These are phyloP conservation scores for Nemurella pictetii DNA, from an alignment of 2,888 invertebrate species.

Conservation along the genomic window DNA sequence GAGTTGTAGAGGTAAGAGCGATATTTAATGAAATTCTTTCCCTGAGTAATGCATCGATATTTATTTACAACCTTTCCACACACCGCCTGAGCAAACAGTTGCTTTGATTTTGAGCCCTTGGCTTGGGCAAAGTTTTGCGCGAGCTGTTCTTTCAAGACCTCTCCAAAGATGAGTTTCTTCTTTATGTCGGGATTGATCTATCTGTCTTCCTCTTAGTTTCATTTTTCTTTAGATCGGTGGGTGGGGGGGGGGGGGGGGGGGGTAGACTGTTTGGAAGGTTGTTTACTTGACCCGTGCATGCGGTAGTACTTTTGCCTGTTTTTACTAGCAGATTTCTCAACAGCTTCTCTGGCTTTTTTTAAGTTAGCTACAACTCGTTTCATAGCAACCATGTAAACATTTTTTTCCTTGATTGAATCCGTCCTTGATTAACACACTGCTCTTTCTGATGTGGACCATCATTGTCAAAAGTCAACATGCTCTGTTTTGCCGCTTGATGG, in stretches of 20 bases:
- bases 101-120: slow-evolving; percentile 35
- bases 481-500: neutral
- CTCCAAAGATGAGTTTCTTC: slow-evolving; percentile 35
- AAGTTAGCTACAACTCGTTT: too few species aligned
- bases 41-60: slow-evolving; percentile 29
- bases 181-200: neutral
- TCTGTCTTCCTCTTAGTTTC: neutral
- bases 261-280: neutral
- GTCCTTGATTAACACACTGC: too few species aligned
- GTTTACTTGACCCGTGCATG: too few species aligned
- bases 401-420: too few species aligned
- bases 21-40: neutral
- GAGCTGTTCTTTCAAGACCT: slow-evolving; percentile 37
- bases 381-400: too few species aligned
- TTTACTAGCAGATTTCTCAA: neutral
- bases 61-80: slow-evolving; percentile 36
- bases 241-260: neutral
- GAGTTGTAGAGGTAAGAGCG: too few species aligned
- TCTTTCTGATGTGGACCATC: too few species aligned
- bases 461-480: too few species aligned
- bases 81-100: slow-evolving; percentile 34
- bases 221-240: neutral
- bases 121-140: slow-evolving; percentile 36
- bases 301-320: neutral
- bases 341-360: neutral